Percentiles rank a stretch among this genome's conserved stretches.
These are phyloP conservation scores for Odontocerum albicorne DNA, from an alignment of 2,888 invertebrate species.

Conservation along the genomic window DNA sequence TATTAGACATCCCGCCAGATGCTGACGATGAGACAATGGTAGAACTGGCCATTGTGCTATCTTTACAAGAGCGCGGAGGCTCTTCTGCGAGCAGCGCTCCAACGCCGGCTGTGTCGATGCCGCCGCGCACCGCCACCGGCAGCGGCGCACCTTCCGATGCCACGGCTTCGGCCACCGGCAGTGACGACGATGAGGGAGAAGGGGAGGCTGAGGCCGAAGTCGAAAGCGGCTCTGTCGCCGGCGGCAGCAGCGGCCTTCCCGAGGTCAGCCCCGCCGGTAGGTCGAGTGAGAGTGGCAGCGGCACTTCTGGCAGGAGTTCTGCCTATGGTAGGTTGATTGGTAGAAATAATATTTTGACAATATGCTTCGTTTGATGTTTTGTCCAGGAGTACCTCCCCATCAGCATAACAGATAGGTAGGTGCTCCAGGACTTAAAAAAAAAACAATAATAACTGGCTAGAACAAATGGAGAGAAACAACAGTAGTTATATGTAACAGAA, in stretches of 20 bases:
- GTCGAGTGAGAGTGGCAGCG: slow-evolving; percentile 89
- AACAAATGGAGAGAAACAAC: too few species aligned
- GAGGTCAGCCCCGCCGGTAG: slow-evolving; percentile 82
- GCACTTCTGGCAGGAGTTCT: slow-evolving; percentile 93
- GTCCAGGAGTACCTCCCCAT: too few species aligned
- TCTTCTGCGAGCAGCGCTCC: slow-evolving; percentile 43
- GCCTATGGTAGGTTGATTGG: slow-evolving; percentile 66
- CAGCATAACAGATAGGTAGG: too few species aligned
- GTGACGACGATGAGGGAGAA: slow-evolving; percentile 85
- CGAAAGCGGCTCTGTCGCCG: slow-evolving; percentile 6
- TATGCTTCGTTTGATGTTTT: too few species aligned
- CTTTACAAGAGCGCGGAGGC: slow-evolving; percentile 79
- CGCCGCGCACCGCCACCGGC: slow-evolving; percentile 42
- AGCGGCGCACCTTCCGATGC: slow-evolving; percentile 68
- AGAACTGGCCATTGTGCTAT: slow-evolving; percentile 92
- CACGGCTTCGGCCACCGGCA: slow-evolving; percentile 77
- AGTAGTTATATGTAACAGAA: too few species aligned
- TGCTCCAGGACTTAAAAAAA: too few species aligned
- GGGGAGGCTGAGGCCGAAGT: slow-evolving; percentile 37
- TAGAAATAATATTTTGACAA: too few species aligned
- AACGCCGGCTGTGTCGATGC: slow-evolving; percentile 88
- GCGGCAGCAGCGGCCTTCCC: slow-evolving; percentile 53
- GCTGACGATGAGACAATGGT: slow-evolving; percentile 97
- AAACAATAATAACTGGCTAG: too few species aligned
- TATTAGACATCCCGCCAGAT: slow-evolving; percentile 89